Conservation (phyloP, 2,113 vertebrate genomes). For the Proterorhinus semilunaris region DNA sequence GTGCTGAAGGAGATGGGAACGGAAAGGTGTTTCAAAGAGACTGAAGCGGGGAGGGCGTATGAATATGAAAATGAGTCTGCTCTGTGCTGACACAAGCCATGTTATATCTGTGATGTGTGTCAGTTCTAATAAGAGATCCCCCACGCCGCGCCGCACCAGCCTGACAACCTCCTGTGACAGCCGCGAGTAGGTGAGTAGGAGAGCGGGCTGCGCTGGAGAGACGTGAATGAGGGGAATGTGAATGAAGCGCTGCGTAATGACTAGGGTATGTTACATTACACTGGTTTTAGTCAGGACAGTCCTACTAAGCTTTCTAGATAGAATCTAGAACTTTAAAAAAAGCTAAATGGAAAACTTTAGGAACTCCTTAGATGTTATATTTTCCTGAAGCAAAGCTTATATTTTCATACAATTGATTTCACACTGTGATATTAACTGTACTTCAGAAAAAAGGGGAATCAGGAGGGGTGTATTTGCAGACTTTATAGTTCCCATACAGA, state of each 20-base stretch:
- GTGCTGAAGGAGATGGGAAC: conserved; percentile 1
- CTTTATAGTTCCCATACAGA: no score
- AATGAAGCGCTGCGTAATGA: conserved; percentile 36
- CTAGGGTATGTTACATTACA: conserved; percentile 14
- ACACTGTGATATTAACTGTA: no score
- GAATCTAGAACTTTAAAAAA: neutral
- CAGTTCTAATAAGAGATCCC: conserved; percentile 76
- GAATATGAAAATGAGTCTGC: conserved; percentile 69
- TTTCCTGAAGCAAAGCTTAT: no score
- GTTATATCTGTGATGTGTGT: conserved; percentile 71
- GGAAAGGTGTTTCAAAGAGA: conserved; percentile 36
- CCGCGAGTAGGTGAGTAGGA: conserved; percentile 37
- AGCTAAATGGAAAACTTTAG: neutral
- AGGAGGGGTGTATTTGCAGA: no score
- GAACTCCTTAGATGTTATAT: neutral
- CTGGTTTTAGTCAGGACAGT: conserved; percentile 2
- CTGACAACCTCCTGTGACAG: conserved; percentile 68
- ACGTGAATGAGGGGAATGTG: conserved; percentile 21
- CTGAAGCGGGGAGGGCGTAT: conserved; percentile 43
- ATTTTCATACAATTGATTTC: no score
- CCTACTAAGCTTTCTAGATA: neutral
- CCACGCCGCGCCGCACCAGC: conserved; percentile 70
- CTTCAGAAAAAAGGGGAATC: no score
- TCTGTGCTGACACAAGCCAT: conserved; percentile 68
- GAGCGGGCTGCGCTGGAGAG: conserved; percentile 13